A percentile compares a stretch with the other conserved stretches of the same genome.
Conservation (phyloP, 1,140 invertebrate genomes). For the Argopecten irradians region DNA sequence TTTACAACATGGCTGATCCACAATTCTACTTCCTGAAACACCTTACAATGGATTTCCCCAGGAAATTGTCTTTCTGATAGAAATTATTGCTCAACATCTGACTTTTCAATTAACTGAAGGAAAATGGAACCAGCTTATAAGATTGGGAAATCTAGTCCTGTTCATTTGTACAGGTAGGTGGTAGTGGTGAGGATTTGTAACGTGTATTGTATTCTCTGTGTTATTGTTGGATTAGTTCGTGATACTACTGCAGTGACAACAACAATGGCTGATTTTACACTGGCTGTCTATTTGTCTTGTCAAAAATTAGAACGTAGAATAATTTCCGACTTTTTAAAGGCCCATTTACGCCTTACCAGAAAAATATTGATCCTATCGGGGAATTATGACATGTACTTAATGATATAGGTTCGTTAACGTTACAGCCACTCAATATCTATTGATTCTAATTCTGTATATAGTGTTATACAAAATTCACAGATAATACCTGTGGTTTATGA, state of each 20-base stretch:
- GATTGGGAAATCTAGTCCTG: slow-evolving; percentile 46
- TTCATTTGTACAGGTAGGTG: slow-evolving; percentile 31
- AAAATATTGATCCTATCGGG: neutral
- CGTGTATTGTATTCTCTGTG: neutral
- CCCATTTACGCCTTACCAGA: neutral
- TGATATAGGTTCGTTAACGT: neutral
- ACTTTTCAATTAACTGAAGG: neutral
- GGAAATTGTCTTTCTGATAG: neutral
- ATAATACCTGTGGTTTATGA: neutral
- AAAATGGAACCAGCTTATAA: slow-evolving; percentile 50
- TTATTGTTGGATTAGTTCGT: neutral
- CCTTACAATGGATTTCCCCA: neutral
- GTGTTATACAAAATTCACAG: too few relatives aligned
- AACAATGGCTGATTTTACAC: neutral
- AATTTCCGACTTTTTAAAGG: neutral
- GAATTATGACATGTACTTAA: neutral
- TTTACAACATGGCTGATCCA: slow-evolving; percentile 46
- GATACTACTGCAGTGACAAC: neutral
- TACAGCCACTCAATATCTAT: neutral
- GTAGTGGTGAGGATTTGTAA: neutral
- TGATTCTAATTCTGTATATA: neutral
- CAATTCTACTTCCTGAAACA: slow-evolving; percentile 45
- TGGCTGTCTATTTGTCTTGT: neutral
- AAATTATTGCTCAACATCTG: neutral
- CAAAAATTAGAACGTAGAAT: neutral